Percentiles rank a stretch among this genome's conserved stretches.
Evolutionary conservation across 2,113 vertebrate genomes (phyloP).

Genomic region (Rhegmatorhina hoffmannsi): DNA sequence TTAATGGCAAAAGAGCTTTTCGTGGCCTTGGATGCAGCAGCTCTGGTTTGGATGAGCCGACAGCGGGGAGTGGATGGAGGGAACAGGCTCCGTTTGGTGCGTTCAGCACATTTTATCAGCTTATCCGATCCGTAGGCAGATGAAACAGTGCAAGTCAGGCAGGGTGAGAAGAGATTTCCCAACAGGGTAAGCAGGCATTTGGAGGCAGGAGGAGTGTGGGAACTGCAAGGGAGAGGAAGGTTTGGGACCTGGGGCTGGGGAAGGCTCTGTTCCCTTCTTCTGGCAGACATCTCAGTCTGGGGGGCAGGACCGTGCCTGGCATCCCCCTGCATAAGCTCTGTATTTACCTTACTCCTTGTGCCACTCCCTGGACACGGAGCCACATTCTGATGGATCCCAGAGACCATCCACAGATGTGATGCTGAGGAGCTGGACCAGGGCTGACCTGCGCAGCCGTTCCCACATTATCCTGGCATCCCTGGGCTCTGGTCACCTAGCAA

Average conservation of each 20-base stretch:
- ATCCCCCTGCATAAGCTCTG: neutral
- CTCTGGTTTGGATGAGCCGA: neutral
- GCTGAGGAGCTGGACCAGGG: neutral
- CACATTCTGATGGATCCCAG: neutral
- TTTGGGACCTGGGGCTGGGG: neutral
- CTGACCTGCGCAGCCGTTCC: neutral
- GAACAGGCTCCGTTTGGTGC: conserved; percentile 40
- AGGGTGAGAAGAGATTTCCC: conserved; percentile 42
- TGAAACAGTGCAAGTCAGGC: conserved; percentile 43
- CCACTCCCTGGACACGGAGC: neutral
- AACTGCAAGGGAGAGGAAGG: conserved; percentile 3
- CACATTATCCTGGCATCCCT: neutral
- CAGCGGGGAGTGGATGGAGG: neutral
- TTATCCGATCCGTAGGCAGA: conserved; percentile 46
- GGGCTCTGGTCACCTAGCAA: conserved; percentile 53
- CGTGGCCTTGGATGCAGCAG: neutral
- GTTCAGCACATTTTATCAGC: conserved; percentile 61
- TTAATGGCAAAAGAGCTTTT: conserved; percentile 27
- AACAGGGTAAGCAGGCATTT: conserved; percentile 44
- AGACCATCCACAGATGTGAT: accelerated
- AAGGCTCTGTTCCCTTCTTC: neutral
- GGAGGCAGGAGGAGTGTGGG: conserved; percentile 32
- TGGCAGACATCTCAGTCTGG: neutral
- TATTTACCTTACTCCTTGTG: neutral
- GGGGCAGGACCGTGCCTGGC: neutral